Conservation (phyloP, 2,113 vertebrate species). For the Paraplagusia blochii region DNA sequence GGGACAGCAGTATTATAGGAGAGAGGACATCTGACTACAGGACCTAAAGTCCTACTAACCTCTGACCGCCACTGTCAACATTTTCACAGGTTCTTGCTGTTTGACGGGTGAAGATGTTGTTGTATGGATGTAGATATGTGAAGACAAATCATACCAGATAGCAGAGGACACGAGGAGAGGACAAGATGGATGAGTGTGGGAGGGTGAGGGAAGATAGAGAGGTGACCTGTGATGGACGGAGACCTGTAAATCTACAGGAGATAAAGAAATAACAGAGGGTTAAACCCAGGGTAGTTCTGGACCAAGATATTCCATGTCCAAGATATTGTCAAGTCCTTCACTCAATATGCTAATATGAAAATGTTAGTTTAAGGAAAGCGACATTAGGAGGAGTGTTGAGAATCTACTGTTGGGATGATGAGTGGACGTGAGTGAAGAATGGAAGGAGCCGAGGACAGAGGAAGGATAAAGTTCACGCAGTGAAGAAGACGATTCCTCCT, state of each 20-base stretch:
- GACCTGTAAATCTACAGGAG: conserved; percentile 10
- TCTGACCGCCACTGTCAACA: too few species aligned
- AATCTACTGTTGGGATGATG: neutral
- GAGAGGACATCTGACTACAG: too few species aligned
- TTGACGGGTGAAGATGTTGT: neutral
- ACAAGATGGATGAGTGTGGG: conserved; percentile 10
- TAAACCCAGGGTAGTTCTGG: neutral
- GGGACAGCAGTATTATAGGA: too few species aligned
- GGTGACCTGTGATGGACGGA: conserved; percentile 4
- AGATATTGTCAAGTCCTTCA: too few species aligned
- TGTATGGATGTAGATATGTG: neutral
- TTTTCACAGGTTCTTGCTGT: too few species aligned
- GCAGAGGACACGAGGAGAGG: conserved; percentile 4
- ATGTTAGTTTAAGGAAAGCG: neutral
- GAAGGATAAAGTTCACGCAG: conserved; percentile 22
- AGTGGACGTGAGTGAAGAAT: conserved; percentile 5
- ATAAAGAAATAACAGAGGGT: conserved; percentile 14
- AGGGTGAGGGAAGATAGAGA: conserved; percentile 21
- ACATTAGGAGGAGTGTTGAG: neutral
- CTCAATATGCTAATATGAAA: neutral
- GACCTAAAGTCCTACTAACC: too few species aligned
- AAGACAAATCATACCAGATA: conserved; percentile 1
- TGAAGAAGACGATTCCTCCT: conserved; percentile 25
- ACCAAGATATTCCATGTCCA: neutral
- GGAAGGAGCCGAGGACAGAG: conserved; percentile 2